Evolutionary conservation across 2,888 invertebrate species (phyloP), one percentile per base, ranked within the genome.

Genomic region (Seira sanloemensis): DNA sequence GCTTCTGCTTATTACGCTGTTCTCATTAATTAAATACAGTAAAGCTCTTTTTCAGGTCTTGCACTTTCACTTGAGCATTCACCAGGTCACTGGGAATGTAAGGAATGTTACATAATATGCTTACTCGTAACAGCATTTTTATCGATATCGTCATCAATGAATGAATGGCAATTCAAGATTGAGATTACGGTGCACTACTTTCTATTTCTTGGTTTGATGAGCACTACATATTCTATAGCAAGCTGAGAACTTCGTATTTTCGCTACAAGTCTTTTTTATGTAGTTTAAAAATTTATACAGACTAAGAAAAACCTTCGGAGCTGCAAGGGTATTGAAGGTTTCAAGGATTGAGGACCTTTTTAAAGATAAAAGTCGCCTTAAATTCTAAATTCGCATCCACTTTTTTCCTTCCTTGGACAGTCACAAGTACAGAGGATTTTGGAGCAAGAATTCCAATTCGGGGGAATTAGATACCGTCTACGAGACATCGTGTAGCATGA

Each of bases 91-190:
- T n/a, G n/a, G n/a, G n/a, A n/a, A n/a, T n/a, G n/a, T n/a, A n/a
- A n/a, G n/a, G n/a, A n/a, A n/a, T n/a, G n/a, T n/a, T n/a, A n/a
- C n/a, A n/a, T n/a, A n/a, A n/a, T n/a, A n/a, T n/a, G n/a, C n/a
- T n/a, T n/a, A n/a, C n/a, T n/a, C n/a, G n/a, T n/a, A n/a, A n/a
- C n/a, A n/a, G n/a, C 37, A 75, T 75, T 75, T 65, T 75, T 66
- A 75, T 75, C 46, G 46, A 46, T 19, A 75, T 65, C 24, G 37
- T 18, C 66, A 75, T 66, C 18, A 65, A n/a, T 75, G 65, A 27
- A n/a, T 37, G 37, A 37, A 24, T 24, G 46, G 66, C 58, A 75
- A 76, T 76, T 68, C 67, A 27, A 76, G 66, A 50, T 75, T 75
- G 25, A 37, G 75, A 75, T 75, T 75, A 67, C 23, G 18, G 24